A percentile compares a stretch with the other conserved stretches of the same genome.
phyloP scores from a whole-genome alignment of 2,888 invertebrate genomes.

The Rhabditoides inermis region DNA sequence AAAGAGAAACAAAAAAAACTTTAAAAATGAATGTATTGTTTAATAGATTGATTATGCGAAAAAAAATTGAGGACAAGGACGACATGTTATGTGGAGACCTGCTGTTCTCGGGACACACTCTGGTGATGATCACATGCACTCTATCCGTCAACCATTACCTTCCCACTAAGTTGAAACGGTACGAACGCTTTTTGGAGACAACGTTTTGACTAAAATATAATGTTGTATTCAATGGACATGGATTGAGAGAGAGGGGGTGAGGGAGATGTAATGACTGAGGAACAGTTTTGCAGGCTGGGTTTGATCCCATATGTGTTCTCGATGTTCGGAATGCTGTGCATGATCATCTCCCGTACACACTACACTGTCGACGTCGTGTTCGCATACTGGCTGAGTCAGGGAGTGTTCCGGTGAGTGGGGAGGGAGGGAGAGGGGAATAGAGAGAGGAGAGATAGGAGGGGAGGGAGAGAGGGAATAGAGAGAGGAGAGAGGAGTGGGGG shows the following conservation, averaged over 20 bases:
- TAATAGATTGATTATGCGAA: not conserved
- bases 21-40: not conserved
- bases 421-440: not conserved
- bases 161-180: conserved; percentile 12
- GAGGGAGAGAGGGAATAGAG: too few species aligned
- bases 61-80: conserved; percentile 22
- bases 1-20: not conserved
- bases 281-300: not conserved
- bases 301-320: conserved; percentile 4
- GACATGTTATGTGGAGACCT: conserved; percentile 41
- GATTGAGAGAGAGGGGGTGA: not conserved
- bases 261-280: not conserved
- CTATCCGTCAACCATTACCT: conserved; percentile 34
- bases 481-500: not conserved
- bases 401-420: conserved; percentile 29
- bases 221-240: not conserved
- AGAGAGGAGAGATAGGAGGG: not conserved
- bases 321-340: conserved; percentile 24
- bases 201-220: not conserved
- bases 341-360: conserved; percentile 39
- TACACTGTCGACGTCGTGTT: conserved; percentile 42
- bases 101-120: conserved; percentile 39
- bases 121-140: conserved; percentile 31
- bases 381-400: conserved; percentile 36
- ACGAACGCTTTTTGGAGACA: too few species aligned